Conservation (phyloP, 2,797 vertebrate species). For the Sebastes aleutianus region DNA sequence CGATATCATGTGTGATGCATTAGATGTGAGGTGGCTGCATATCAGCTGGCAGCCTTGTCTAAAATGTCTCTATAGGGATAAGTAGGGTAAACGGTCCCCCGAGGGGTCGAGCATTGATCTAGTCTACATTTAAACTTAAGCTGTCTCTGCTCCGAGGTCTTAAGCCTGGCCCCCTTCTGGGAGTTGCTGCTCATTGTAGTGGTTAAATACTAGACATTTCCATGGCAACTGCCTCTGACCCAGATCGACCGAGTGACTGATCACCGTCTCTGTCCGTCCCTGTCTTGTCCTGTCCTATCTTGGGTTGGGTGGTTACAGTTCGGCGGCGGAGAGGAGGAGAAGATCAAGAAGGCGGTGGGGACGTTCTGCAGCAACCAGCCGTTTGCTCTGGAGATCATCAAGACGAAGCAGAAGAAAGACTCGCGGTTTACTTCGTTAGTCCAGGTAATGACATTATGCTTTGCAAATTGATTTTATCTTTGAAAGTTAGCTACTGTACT, state of each 20-base stretch:
- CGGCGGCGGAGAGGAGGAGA: constrained; percentile 91
- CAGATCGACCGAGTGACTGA: constrained; percentile 36
- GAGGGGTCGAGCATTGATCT: constrained; percentile 48
- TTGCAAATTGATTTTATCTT: background rate
- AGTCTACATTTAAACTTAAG: constrained; percentile 51
- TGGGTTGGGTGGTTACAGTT: constrained; percentile 83
- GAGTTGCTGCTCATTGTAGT: constrained; percentile 34
- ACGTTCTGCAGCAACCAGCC: constrained; percentile 99
- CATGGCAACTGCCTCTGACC: constrained; percentile 51
- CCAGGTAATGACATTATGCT: constrained; percentile 80
- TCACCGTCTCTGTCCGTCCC: constrained; percentile 18
- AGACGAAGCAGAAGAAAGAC: constrained; percentile 97
- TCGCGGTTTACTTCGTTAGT: constrained; percentile 93
- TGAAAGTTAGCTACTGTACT: background rate
- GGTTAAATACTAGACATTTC: constrained; percentile 40
- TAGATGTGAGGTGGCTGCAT: constrained; percentile 33
- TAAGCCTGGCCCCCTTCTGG: constrained; percentile 41
- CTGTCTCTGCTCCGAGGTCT: constrained; percentile 28
- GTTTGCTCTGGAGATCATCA: constrained; percentile 97
- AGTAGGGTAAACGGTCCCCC: constrained; percentile 54
- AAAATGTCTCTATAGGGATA: constrained; percentile 43
- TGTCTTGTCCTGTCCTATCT: constrained; percentile 11
- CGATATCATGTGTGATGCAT: constrained; percentile 16
- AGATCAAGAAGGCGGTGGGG: constrained; percentile 93
- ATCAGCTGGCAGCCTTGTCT: constrained; percentile 42